Evolutionary conservation across 2,113 vertebrate genomes (phyloP).

Genomic region (Corvus moneduloides): DNA sequence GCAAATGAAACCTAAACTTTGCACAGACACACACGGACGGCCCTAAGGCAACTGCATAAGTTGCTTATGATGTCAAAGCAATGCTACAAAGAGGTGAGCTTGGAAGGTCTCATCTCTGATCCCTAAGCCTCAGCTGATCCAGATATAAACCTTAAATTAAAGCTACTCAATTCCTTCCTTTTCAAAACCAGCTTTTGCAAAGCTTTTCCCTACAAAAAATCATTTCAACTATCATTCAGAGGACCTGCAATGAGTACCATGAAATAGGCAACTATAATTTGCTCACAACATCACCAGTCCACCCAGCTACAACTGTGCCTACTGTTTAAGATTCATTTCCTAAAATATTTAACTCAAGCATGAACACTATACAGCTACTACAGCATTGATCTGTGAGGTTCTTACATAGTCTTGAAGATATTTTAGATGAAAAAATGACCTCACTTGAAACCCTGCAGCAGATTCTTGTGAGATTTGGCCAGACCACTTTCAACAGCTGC

Average conservation of each 20-base stretch:
- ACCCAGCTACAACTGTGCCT: background rate
- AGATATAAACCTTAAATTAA: background rate
- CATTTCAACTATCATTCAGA: background rate
- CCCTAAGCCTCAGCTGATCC: background rate
- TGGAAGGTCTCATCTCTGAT: background rate
- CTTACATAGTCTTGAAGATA: background rate
- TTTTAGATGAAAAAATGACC: background rate
- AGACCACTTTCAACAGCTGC: background rate
- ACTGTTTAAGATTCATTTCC: background rate
- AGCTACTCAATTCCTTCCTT: background rate
- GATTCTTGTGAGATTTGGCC: background rate
- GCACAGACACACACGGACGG: accelerated
- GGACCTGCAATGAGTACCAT: background rate
- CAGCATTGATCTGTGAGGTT: background rate
- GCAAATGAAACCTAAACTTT: background rate
- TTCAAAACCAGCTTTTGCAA: background rate
- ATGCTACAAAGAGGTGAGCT: background rate
- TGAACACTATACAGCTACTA: background rate
- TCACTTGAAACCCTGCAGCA: background rate
- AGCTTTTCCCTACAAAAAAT: background rate
- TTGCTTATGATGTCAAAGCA: background rate
- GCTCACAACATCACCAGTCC: background rate
- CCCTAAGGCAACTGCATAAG: background rate
- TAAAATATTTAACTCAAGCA: background rate
- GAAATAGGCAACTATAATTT: background rate